Evolutionary conservation across 1,140 invertebrate genomes (phyloP).

Genomic region (Zelostemma sp.): DNA sequence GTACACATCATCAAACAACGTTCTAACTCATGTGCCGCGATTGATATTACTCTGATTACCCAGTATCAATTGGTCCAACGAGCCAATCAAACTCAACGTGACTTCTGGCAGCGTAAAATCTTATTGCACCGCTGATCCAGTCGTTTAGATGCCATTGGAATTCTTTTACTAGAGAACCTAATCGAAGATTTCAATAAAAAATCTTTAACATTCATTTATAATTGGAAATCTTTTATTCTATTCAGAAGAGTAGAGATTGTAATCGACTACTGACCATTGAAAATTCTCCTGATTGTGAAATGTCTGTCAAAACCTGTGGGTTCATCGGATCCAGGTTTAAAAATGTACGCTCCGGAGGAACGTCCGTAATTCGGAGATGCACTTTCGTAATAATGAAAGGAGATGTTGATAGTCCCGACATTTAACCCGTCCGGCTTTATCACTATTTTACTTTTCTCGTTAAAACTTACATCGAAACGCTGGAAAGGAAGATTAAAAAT

Average conservation of each 20-base stretch:
- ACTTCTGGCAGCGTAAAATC: slow-evolving; percentile 78
- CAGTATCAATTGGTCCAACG: slow-evolving; percentile 90
- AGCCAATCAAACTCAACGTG: slow-evolving; percentile 92
- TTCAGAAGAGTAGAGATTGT: neutral
- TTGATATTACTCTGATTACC: no score
- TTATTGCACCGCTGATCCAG: slow-evolving; percentile 86
- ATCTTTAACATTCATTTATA: slow-evolving; percentile 9
- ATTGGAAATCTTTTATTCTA: slow-evolving; percentile 3
- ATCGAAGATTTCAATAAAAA: neutral
- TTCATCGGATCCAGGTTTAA: slow-evolving; percentile 76
- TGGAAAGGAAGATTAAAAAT: no score
- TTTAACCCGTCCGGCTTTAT: slow-evolving; percentile 26
- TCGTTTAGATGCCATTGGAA: slow-evolving; percentile 81
- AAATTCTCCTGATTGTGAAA: neutral
- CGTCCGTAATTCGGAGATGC: slow-evolving; percentile 74
- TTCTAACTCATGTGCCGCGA: no score
- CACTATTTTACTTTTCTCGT: slow-evolving; percentile 49
- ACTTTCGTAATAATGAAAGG: slow-evolving; percentile 80
- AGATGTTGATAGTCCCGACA: slow-evolving; percentile 70
- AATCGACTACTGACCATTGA: slow-evolving; percentile 13
- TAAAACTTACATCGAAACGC: slow-evolving; percentile 35
- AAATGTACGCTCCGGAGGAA: slow-evolving; percentile 90
- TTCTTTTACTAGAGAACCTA: slow-evolving; percentile 84
- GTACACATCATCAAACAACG: no score
- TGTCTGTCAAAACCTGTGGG: slow-evolving; percentile 52